Evolutionary conservation across 2,113 vertebrate species (phyloP), one percentile per base, ranked within the genome.

Genomic region (Psophia crepitans): DNA sequence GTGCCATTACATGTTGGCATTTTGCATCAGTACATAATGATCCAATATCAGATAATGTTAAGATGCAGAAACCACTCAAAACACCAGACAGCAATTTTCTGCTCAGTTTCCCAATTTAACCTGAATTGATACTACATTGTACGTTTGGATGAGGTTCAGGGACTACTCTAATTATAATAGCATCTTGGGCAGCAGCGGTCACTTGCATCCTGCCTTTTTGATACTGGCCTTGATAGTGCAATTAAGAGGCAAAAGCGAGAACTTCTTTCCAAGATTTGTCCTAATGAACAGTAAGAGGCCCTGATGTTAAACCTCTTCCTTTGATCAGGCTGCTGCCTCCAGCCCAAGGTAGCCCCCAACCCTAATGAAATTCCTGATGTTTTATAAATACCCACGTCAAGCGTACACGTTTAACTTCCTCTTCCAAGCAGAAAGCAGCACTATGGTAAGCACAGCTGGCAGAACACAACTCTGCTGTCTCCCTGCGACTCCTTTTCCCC

Each of bases 21-120:
- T 96, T 96, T 89, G 91, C 94, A 97, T 77, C 95, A 74, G 66
- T 74, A 89, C 61, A 32, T 97, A 96, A 97, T 76, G 95, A 97
- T 87, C 90, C 65, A 41, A 57, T 89, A 97, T 95, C 89, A 84
- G 96, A 91, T 96, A 96, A 95, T 78, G 96, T 91, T 83, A 87
- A 96, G 92, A 96, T 89, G 93, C 93, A 94, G 85, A 95, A 97
- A 70, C 19, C 87, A 92, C 90, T 94, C 96, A 92, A 96, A 96
- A 97, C 91, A 94, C 80, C 93, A 97, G 96, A 91, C 95, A 95
- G 97, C 97, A 97, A 97, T 97, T 97, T 97, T 97, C 97, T 97
- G 97, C 97, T 97, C 92, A 97, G 92, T 96, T 96, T 96, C 97
- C 93, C 95, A 97, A 83, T 96, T 96, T 83, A 97, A 96, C 93